phyloP scores from a whole-genome alignment of 2,113 vertebrate genomes.

The Psophia crepitans region DNA sequence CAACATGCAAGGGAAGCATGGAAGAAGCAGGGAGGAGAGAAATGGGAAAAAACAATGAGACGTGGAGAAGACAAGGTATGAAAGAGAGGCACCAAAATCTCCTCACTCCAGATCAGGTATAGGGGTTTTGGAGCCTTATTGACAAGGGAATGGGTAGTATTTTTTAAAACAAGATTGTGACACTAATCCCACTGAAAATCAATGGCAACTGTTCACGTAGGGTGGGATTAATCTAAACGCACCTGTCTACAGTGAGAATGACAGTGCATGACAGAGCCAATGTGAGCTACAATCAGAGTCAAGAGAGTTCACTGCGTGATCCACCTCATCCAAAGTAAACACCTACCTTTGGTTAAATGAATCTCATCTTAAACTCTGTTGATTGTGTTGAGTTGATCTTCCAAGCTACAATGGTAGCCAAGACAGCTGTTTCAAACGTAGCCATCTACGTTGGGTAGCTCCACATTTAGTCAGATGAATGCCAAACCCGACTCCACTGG shows the following conservation, averaged over 20 bases:
- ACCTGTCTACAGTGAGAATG: background rate
- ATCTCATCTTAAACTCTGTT: background rate
- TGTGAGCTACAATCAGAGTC: accelerated
- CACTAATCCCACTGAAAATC: background rate
- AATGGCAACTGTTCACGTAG: background rate
- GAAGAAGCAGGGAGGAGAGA: background rate
- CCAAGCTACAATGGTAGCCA: background rate
- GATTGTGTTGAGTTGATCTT: background rate
- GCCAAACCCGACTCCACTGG: background rate
- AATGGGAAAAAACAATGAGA: background rate
- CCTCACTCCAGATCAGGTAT: background rate
- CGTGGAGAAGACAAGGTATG: background rate
- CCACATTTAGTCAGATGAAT: background rate
- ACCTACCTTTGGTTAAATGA: background rate
- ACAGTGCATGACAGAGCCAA: background rate
- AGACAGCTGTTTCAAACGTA: background rate
- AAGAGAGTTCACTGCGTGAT: background rate
- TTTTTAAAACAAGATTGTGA: background rate
- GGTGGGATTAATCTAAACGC: background rate
- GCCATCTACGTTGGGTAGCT: background rate
- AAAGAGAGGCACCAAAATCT: background rate
- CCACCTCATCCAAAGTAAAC: background rate
- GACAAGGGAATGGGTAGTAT: background rate
- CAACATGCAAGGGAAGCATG: background rate
- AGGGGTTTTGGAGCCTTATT: background rate